A percentile compares a stretch with the other conserved stretches of the same genome.
Evolutionary conservation across 2,797 vertebrate species (phyloP).

Genomic region (Hippopotamyrus pictus): DNA sequence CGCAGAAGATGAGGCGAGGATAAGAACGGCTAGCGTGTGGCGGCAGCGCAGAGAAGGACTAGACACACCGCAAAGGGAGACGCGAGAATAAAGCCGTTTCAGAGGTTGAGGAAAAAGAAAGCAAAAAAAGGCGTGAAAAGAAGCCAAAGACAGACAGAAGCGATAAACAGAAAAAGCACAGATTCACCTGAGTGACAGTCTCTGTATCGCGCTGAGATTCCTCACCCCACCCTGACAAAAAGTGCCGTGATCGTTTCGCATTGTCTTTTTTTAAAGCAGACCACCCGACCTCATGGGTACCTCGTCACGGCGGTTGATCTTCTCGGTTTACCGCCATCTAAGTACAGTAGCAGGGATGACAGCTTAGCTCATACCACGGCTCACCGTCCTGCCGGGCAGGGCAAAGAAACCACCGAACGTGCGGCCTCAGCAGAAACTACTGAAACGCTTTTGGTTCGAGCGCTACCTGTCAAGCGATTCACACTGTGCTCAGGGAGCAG

Average conservation of each 20-base stretch:
- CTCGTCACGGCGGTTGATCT: neutral
- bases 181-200: neutral
- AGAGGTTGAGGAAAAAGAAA: neutral
- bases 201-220: neutral
- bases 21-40: neutral
- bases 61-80: neutral
- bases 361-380: neutral
- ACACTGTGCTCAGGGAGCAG: neutral
- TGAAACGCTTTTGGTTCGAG: neutral
- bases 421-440: neutral
- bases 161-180: neutral
- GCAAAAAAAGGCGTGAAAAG: neutral
- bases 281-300: neutral
- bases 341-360: neutral
- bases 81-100: neutral
- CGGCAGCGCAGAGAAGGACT: neutral
- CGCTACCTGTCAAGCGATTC: neutral
- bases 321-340: neutral
- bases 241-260: no score
- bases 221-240: neutral
- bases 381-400: neutral
- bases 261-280: neutral
- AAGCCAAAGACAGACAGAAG: neutral
- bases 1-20: neutral
- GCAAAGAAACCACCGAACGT: neutral